A percentile compares a stretch with the other conserved stretches of the same genome.
These are phyloP conservation scores for Drusus annulatus DNA, from an alignment of 1,140 invertebrate genomes.

Conservation along the genomic window DNA sequence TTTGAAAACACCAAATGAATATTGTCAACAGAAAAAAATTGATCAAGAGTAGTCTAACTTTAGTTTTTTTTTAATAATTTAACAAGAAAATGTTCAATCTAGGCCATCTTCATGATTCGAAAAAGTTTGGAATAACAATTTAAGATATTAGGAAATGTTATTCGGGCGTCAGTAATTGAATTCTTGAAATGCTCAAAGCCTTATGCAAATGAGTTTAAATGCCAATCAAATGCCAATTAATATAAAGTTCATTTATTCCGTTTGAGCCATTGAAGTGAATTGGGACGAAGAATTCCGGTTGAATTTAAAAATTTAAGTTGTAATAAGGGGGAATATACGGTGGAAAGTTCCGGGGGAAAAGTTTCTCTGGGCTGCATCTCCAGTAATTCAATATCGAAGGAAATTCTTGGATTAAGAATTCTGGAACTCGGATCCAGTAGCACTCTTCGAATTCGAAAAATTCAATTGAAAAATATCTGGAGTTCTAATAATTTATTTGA, in stretches of 20 bases:
- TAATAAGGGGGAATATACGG: conserved; percentile 3
- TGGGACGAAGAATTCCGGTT: neutral
- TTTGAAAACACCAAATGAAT: too few species aligned
- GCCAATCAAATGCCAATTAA: conserved; percentile 34
- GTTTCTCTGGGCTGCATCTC: neutral
- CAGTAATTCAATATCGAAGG: conserved; percentile 24
- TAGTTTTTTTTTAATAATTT: too few species aligned
- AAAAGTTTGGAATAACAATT: conserved; percentile 24
- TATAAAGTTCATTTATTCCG: neutral
- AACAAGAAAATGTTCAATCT: too few species aligned
- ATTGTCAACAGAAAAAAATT: too few species aligned
- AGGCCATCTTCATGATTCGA: neutral
- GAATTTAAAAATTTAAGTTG: conserved; percentile 20
- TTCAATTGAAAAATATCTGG: conserved; percentile 6
- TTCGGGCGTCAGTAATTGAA: conserved; percentile 2
- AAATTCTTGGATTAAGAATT: conserved; percentile 35
- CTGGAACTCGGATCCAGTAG: neutral
- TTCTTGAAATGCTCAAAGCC: conserved; percentile 10
- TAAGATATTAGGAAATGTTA: conserved; percentile 16
- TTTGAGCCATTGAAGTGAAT: neutral
- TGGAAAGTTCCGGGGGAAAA: conserved; percentile 21
- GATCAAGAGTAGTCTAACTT: too few species aligned
- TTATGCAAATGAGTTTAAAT: conserved; percentile 14
- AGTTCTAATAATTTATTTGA: too few species aligned
- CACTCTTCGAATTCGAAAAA: neutral